Evolutionary conservation across 1,140 invertebrate genomes (phyloP).

Genomic region (Camponotus pennsylvanicus): DNA sequence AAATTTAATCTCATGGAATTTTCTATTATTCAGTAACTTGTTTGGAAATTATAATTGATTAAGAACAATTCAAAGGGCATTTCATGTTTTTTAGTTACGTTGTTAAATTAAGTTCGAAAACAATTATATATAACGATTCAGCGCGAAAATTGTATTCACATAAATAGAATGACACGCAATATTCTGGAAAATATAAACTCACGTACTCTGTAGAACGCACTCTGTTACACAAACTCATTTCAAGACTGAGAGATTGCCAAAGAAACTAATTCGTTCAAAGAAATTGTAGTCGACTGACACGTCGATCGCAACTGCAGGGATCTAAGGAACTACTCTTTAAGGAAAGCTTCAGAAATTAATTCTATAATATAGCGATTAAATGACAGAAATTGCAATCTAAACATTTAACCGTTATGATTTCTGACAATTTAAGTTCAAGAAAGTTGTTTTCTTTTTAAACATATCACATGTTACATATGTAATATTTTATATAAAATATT

Average conservation of each 20-base stretch:
- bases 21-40: background rate
- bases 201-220: background rate
- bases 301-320: background rate
- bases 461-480: too few relatives aligned
- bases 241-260: background rate
- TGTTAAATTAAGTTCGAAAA: slow-evolving; percentile 3
- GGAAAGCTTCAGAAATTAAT: background rate
- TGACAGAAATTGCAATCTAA: background rate
- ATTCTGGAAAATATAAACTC: background rate
- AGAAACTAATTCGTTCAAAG: slow-evolving; percentile 29
- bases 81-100: background rate
- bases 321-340: slow-evolving; percentile 1
- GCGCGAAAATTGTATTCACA: background rate
- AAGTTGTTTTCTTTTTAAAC: background rate
- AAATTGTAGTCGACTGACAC: slow-evolving; percentile 21
- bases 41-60: slow-evolving; percentile 11
- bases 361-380: background rate
- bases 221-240: slow-evolving; percentile 10
- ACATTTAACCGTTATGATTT: background rate
- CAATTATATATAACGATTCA: background rate
- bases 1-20: background rate
- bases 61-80: background rate
- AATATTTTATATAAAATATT: background rate
- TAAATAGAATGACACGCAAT: background rate
- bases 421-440: background rate